Conservation (phyloP, 2,797 vertebrate species). For the Cryptoblepharus egeriae region DNA sequence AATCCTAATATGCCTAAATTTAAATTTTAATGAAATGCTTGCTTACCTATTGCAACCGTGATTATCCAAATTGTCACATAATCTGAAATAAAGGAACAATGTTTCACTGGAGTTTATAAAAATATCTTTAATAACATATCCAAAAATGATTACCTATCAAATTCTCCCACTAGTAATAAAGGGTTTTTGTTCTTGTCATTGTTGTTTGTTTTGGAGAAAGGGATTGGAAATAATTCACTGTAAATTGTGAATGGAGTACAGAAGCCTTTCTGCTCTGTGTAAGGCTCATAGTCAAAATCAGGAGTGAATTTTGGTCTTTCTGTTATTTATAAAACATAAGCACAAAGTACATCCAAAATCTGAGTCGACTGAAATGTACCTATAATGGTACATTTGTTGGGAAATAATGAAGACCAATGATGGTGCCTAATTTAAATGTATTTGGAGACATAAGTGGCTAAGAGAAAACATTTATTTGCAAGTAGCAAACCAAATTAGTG, state of each 20-base stretch:
- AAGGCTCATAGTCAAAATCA: conserved; percentile 30
- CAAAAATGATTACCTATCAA: conserved; percentile 61
- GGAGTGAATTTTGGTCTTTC: neutral
- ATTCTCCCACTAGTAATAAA: conserved; percentile 60
- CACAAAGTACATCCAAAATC: neutral
- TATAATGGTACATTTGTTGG: neutral
- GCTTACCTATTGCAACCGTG: conserved; percentile 59
- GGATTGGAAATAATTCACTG: conserved; percentile 60
- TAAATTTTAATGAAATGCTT: conserved; percentile 53
- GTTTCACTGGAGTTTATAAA: conserved; percentile 36
- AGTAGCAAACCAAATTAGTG: conserved; percentile 13
- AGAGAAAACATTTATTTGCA: conserved; percentile 23
- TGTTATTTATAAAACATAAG: conserved; percentile 10
- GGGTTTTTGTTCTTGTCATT: conserved; percentile 39
- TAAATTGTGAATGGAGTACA: conserved; percentile 58
- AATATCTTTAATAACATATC: conserved; percentile 60
- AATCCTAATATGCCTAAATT: conserved; percentile 56
- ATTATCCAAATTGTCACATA: conserved; percentile 64
- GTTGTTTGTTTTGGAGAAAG: too few species aligned
- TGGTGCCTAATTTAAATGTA: neutral
- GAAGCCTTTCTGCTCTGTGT: conserved; percentile 42
- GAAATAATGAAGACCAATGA: conserved; percentile 33
- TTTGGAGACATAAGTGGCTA: conserved; percentile 24
- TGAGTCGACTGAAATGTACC: neutral
- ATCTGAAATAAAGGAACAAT: conserved; percentile 56